These are phyloP conservation scores for Boloria selene DNA, from an alignment of 2,888 invertebrate genomes.

Conservation along the genomic window DNA sequence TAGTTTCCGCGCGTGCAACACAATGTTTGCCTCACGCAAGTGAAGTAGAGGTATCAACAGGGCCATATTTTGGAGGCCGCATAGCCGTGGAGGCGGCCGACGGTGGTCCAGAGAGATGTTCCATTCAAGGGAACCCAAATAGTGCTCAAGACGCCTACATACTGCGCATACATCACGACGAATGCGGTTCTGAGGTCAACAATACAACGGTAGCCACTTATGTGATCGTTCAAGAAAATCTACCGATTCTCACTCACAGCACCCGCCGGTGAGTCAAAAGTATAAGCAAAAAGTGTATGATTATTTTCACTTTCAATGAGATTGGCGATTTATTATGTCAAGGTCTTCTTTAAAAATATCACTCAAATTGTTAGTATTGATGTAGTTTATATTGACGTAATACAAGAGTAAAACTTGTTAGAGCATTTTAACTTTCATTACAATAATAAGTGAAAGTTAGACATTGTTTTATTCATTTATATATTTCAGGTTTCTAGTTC, in stretches of 20 bases:
- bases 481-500: slow-evolving; percentile 85
- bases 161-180: slow-evolving; percentile 87
- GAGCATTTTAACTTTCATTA: slow-evolving; percentile 16
- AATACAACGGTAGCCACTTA: slow-evolving; percentile 91
- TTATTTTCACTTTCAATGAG: slow-evolving; percentile 35
- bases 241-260: slow-evolving; percentile 91
- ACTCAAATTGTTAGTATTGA: slow-evolving; percentile 11
- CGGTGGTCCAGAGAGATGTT: slow-evolving; percentile 86
- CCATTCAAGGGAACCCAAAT: slow-evolving; percentile 87
- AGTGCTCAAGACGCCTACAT: slow-evolving; percentile 88
- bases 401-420: slow-evolving; percentile 7
- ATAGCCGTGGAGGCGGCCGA: slow-evolving; percentile 89
- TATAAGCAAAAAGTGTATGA: slow-evolving; percentile 25
- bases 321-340: slow-evolving; percentile 33
- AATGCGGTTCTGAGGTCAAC: slow-evolving; percentile 89
- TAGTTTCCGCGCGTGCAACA: slow-evolving; percentile 91
- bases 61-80: slow-evolving; percentile 90
- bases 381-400: slow-evolving; percentile 4
- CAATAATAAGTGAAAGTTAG: slow-evolving; percentile 24
- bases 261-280: slow-evolving; percentile 81
- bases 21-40: slow-evolving; percentile 90
- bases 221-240: slow-evolving; percentile 91
- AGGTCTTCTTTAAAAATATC: slow-evolving; percentile 24
- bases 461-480: background rate
- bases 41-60: slow-evolving; percentile 91